Evolutionary conservation across 1,140 invertebrate species (phyloP).

Genomic region (Drosophila rhopaloa): DNA sequence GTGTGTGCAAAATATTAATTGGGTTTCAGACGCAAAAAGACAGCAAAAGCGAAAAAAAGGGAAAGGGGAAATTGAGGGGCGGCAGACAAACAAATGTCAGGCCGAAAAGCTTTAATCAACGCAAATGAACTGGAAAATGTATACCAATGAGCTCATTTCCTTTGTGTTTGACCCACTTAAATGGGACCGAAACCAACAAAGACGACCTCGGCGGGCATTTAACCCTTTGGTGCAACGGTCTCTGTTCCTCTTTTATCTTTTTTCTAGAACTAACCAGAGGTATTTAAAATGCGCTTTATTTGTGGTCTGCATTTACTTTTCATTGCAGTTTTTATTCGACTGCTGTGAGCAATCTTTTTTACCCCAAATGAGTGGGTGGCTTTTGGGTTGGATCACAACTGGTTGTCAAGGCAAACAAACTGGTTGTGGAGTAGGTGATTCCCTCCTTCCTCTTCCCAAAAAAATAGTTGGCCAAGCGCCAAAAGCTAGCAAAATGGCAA

Average conservation of each 20-base stretch:
- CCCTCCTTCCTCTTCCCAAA: slow-evolving; percentile 3
- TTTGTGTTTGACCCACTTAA: slow-evolving; percentile 67
- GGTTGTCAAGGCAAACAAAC: slow-evolving; percentile 68
- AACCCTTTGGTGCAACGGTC: slow-evolving; percentile 55
- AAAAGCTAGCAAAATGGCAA: slow-evolving; percentile 58
- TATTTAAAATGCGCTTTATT: slow-evolving; percentile 73
- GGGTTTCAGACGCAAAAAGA: slow-evolving; percentile 44
- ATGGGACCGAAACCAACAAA: slow-evolving; percentile 57
- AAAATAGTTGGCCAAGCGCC: slow-evolving; percentile 65
- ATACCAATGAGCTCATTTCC: slow-evolving; percentile 80
- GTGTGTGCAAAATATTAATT: slow-evolving; percentile 68
- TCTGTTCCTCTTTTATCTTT: background rate
- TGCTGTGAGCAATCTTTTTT: slow-evolving; percentile 8
- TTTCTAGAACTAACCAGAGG: slow-evolving; percentile 26
- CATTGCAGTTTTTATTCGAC: slow-evolving; percentile 64
- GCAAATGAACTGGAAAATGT: slow-evolving; percentile 81
- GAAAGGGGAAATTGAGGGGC: background rate
- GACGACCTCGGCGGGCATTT: slow-evolving; percentile 68
- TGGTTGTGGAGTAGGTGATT: slow-evolving; percentile 61
- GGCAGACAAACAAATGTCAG: slow-evolving; percentile 41
- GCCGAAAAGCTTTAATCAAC: slow-evolving; percentile 72
- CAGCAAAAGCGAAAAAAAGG: slow-evolving; percentile 3
- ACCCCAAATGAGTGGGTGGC: slow-evolving; percentile 33
- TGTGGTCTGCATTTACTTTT: slow-evolving; percentile 54
- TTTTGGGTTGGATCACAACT: slow-evolving; percentile 49